These are phyloP conservation scores for Lomographa bimaculata DNA, from an alignment of 2,888 invertebrate genomes.

Conservation along the genomic window DNA sequence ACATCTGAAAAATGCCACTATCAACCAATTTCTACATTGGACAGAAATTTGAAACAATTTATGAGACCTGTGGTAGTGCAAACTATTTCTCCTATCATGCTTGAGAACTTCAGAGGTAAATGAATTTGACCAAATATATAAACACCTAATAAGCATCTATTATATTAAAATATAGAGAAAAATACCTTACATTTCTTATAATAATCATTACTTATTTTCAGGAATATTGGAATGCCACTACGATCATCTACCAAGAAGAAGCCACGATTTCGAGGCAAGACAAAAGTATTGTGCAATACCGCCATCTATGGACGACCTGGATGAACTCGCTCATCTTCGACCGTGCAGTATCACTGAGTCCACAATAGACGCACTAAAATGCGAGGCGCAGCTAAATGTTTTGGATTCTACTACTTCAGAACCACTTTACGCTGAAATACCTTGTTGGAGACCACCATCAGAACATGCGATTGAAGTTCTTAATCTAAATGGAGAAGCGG, in stretches of 20 bases:
- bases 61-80: conserved; percentile 79
- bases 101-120: conserved; percentile 84
- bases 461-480: conserved; percentile 73
- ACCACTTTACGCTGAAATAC: conserved; percentile 88
- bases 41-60: conserved; percentile 76
- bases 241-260: conserved; percentile 82
- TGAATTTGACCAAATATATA: no score
- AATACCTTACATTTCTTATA: no score
- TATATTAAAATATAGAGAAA: no score
- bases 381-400: conserved; percentile 70
- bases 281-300: conserved; percentile 52
- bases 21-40: conserved; percentile 75
- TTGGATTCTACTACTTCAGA: conserved; percentile 75
- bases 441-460: conserved; percentile 78
- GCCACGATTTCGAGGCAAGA: conserved; percentile 55
- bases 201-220: conserved; percentile 31
- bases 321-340: conserved; percentile 54
- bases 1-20: conserved; percentile 74
- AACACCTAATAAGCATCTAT: no score
- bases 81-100: conserved; percentile 77
- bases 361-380: conserved; percentile 71
- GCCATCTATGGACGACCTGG: conserved; percentile 60
- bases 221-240: conserved; percentile 85
- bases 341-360: conserved; percentile 63
- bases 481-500: conserved; percentile 74